Evolutionary conservation across 2,888 invertebrate genomes (phyloP).

Genomic region (Caradrina kadenii): DNA sequence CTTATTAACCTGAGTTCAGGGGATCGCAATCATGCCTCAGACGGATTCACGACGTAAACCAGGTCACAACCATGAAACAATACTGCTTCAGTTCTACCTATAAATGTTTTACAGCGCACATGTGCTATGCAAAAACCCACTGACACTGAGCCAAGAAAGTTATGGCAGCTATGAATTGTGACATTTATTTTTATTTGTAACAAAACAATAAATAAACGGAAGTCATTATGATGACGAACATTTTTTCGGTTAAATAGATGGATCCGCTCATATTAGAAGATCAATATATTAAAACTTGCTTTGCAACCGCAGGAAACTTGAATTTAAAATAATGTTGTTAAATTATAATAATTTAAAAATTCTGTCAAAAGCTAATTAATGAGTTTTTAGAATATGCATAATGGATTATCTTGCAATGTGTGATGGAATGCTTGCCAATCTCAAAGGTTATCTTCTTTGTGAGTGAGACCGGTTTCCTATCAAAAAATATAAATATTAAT

Average conservation of each 20-base stretch:
- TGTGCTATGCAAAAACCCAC: neutral
- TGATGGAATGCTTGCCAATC: slow-evolving; percentile 21
- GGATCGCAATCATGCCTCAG: slow-evolving; percentile 72
- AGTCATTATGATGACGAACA: neutral
- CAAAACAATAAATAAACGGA: neutral
- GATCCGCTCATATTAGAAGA: neutral
- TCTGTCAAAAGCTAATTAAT: slow-evolving; percentile 27
- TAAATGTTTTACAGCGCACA: neutral
- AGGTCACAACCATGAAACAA: slow-evolving; percentile 77
- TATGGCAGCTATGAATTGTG: slow-evolving; percentile 7
- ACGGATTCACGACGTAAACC: slow-evolving; percentile 68
- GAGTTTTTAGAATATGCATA: slow-evolving; percentile 30
- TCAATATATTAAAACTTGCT: neutral
- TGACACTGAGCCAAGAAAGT: neutral
- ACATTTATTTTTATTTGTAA: neutral
- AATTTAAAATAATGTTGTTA: slow-evolving; percentile 22
- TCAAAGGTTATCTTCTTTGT: slow-evolving; percentile 32
- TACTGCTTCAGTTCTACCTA: slow-evolving; percentile 47
- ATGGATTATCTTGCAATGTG: slow-evolving; percentile 34
- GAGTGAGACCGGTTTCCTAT: slow-evolving; percentile 27
- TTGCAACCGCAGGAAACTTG: slow-evolving; percentile 20
- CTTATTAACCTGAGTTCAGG: slow-evolving; percentile 80
- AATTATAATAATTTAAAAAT: slow-evolving; percentile 8
- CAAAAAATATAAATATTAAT: neutral
- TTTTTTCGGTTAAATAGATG: neutral